Percentiles rank a stretch among this genome's conserved stretches.
phyloP scores from a whole-genome alignment of 2,797 vertebrate genomes.

The Garrulus glandarius region DNA sequence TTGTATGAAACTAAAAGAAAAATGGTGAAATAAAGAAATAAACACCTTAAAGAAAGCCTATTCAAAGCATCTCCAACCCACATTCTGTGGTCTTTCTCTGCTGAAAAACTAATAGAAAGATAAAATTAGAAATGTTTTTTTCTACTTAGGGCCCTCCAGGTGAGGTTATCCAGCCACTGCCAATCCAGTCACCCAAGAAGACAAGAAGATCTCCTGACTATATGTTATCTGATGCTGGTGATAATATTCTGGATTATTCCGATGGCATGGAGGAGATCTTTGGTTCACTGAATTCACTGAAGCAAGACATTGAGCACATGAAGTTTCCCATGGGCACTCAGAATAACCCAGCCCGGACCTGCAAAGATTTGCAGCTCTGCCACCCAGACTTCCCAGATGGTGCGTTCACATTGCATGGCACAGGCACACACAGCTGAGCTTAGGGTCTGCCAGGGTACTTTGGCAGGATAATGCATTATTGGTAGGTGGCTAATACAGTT shows the following conservation, averaged over 20 bases:
- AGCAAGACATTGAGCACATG: constrained; percentile 98
- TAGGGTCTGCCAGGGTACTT: background rate
- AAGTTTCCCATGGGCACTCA: constrained; percentile 96
- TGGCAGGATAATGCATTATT: background rate
- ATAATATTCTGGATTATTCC: constrained; percentile 85
- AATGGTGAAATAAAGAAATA: background rate
- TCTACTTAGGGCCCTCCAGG: constrained; percentile 89
- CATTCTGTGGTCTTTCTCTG: background rate
- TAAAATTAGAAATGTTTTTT: background rate
- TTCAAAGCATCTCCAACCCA: background rate
- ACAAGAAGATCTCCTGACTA: constrained; percentile 84
- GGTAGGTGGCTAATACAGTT: background rate
- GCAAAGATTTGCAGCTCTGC: constrained; percentile 95
- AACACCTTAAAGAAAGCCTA: background rate
- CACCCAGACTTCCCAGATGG: constrained; percentile 96
- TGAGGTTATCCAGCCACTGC: constrained; percentile 93
- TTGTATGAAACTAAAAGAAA: background rate
- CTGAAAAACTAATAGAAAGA: background rate
- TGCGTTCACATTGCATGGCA: constrained; percentile 61
- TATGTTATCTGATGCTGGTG: constrained; percentile 84
- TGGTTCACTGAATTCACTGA: constrained; percentile 90
- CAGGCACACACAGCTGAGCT: background rate
- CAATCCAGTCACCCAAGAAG: constrained; percentile 90
- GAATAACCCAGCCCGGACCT: constrained; percentile 93
- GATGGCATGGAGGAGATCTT: constrained; percentile 98